These are phyloP conservation scores for Unio delphinus DNA, from an alignment of 2,888 invertebrate species.

Conservation along the genomic window DNA sequence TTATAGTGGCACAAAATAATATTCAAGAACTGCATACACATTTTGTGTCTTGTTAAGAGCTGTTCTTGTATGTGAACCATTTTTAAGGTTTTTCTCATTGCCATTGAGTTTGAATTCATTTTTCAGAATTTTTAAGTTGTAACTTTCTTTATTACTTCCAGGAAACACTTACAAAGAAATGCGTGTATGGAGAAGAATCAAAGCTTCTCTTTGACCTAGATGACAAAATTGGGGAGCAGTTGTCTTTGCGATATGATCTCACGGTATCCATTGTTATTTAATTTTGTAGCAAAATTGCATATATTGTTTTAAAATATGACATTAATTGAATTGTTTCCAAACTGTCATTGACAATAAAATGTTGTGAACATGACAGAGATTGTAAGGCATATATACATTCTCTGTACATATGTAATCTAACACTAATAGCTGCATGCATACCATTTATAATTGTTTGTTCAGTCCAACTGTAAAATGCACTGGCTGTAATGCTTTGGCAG, in stretches of 20 bases:
- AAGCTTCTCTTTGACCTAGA: slow-evolving; percentile 98
- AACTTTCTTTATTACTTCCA: slow-evolving; percentile 68
- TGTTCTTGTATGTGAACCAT: not conserved
- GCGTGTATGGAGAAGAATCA: slow-evolving; percentile 94
- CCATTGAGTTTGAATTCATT: not conserved
- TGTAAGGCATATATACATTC: not conserved
- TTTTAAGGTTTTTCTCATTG: not conserved
- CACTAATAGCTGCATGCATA: too few relatives aligned
- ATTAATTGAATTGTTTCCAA: not conserved
- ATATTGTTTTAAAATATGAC: too few relatives aligned
- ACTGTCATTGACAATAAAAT: not conserved
- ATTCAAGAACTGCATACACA: too few relatives aligned
- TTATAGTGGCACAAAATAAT: too few relatives aligned
- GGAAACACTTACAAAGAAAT: slow-evolving; percentile 96
- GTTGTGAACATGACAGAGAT: too few relatives aligned
- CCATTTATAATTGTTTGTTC: too few relatives aligned
- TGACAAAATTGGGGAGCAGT: slow-evolving; percentile 97
- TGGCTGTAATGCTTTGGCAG: too few relatives aligned
- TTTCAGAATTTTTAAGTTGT: too few relatives aligned
- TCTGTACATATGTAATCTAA: not conserved
- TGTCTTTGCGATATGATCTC: slow-evolving; percentile 95
- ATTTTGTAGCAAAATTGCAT: too few relatives aligned
- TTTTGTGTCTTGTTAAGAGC: too few relatives aligned
- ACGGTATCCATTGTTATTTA: slow-evolving; percentile 77
- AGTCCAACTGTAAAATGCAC: too few relatives aligned